phyloP scores from a whole-genome alignment of 2,113 vertebrate genomes.

The Drymodes brunneopygia region DNA sequence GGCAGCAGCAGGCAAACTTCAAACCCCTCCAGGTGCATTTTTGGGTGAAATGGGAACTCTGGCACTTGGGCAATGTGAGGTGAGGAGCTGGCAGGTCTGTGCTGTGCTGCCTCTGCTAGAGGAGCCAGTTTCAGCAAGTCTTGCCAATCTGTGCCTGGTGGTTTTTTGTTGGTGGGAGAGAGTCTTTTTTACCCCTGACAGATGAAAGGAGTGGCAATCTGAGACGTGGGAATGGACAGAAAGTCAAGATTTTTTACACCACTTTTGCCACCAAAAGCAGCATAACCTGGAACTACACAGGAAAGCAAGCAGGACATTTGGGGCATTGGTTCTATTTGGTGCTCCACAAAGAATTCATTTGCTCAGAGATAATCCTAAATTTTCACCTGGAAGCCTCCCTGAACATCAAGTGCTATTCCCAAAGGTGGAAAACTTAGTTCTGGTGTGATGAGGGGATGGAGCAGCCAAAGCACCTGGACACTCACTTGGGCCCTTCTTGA shows the following conservation, averaged over 20 bases:
- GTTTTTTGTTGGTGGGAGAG: neutral
- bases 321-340: neutral
- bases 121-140: neutral
- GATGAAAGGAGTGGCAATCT: neutral
- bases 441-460: neutral
- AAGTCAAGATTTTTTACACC: neutral
- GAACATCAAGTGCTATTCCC: neutral
- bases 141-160: neutral
- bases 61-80: neutral
- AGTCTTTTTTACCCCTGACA: neutral
- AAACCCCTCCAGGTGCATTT: neutral
- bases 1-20: neutral
- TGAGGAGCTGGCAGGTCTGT: neutral
- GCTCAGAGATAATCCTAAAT: neutral
- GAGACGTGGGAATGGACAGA: fast-evolving
- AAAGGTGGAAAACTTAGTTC: neutral
- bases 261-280: neutral
- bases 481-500: neutral
- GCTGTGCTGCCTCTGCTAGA: neutral
- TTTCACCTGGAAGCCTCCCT: neutral
- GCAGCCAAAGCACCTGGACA: neutral
- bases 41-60: neutral
- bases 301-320: neutral
- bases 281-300: neutral
- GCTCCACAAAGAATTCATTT: neutral